Base-by-base conservation (phyloP, 2,797 vertebrate genomes). In the Trichosurus vulpecula region DNA sequence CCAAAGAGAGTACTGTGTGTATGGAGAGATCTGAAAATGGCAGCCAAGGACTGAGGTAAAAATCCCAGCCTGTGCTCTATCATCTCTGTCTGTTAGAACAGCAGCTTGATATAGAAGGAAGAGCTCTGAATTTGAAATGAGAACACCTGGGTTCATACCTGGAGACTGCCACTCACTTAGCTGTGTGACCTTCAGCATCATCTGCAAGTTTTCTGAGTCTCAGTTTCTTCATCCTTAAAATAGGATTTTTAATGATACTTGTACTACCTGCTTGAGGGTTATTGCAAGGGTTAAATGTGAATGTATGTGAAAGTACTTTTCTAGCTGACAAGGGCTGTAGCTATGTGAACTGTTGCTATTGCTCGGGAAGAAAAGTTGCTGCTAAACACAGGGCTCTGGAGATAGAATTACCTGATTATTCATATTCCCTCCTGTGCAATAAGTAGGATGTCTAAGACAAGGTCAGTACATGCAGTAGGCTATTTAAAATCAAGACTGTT, bases 41-140 rank as follows among this genome's bases (percentile, higher is more conserved):
- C 54, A 89, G 81, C 96, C 61, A 96, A 54, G 92, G 91, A 93
- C 52, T 91, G 58, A 3, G 74, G 81, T 93, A 90, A 25, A 56
- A 91, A 52, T 53, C 66, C 94, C 22, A 2, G 57, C 27, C 4
- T 16, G 13, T 91, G 54, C 58, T 47, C 27, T 35, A 1, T 90
- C 54, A 51, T 74, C 54, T 35, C 47, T 58, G 91, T 92, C 91
- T 81, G 56, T 52, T 4, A 27, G 47, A 6, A 52, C 2, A 51
- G 25, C 41, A 87, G 41, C 74, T 51, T 47, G 41, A 87, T 51
- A 51, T 11, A 87, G 74, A 47, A 87, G 74, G 74, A 87, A 51
- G 74, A 87, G 41, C 41, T 87, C 22, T 87, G 41, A 87, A 87
- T 87, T 51, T 87, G 74, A 87, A 87, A 87, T 87, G 1, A 87